A percentile compares a stretch with the other conserved stretches of the same genome.
phyloP scores from a whole-genome alignment of 2,888 invertebrate species.

The Eucriotettix oculatus region DNA sequence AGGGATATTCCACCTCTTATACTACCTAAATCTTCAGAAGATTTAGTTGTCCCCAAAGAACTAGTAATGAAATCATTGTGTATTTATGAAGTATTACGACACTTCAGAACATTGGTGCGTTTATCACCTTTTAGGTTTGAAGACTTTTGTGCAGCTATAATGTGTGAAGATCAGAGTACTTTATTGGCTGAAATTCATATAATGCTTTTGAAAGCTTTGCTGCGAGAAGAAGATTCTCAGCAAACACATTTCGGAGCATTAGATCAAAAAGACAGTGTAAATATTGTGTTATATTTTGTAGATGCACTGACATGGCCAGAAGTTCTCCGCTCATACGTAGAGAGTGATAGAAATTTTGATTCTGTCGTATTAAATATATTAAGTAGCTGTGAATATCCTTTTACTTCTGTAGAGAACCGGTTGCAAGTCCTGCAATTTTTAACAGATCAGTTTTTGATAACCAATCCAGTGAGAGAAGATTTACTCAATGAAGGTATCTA shows the following conservation, averaged over 20 bases:
- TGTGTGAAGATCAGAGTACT: slow-evolving; percentile 82
- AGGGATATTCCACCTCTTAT: slow-evolving; percentile 54
- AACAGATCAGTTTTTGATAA: slow-evolving; percentile 85
- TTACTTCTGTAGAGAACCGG: slow-evolving; percentile 59
- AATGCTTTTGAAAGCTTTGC: slow-evolving; percentile 74
- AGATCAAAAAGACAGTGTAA: slow-evolving; percentile 94
- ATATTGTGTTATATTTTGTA: slow-evolving; percentile 79
- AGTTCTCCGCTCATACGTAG: slow-evolving; percentile 72
- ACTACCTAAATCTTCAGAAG: slow-evolving; percentile 78
- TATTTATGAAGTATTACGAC: slow-evolving; percentile 87
- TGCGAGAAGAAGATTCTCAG: slow-evolving; percentile 86
- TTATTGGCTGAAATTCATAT: slow-evolving; percentile 88
- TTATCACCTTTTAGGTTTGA: slow-evolving; percentile 91
- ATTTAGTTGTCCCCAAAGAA: slow-evolving; percentile 64
- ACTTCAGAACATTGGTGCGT: slow-evolving; percentile 80
- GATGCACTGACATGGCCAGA: slow-evolving; percentile 97
- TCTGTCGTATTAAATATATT: slow-evolving; percentile 51
- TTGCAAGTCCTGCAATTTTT: slow-evolving; percentile 74
- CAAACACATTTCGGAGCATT: slow-evolving; percentile 90
- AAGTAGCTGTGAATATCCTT: slow-evolving; percentile 72
- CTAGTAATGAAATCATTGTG: slow-evolving; percentile 66
- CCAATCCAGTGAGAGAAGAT: slow-evolving; percentile 84
- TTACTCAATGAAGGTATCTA: slow-evolving; percentile 71
- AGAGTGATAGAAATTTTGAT: slow-evolving; percentile 74
- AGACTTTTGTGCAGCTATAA: slow-evolving; percentile 87